phyloP scores from a whole-genome alignment of 2,113 vertebrate species.

The human region GRCh38 chr5:36933001-36933500 shows the following conservation, averaged over 20 bases:
- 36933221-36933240: not conserved
- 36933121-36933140: not conserved
- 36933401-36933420: not conserved
- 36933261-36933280: not conserved
- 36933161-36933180: too few relatives aligned
- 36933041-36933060: not conserved
- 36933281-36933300: not conserved
- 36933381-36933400: not conserved
- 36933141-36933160: not conserved
- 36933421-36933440: not conserved
- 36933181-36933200: not conserved
- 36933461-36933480: not conserved
- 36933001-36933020: not conserved
- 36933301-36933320: not conserved
- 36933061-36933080: not conserved
- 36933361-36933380: not conserved
- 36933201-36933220: constrained; percentile 6
- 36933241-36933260: constrained; percentile 12
- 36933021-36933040: not conserved
- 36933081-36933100: constrained; percentile 46
- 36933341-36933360: constrained; percentile 24
- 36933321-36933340: not conserved
- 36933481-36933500: not conserved
- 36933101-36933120: not conserved
- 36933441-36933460: not conserved